phyloP scores from a whole-genome alignment of 92 coral and sea anemone species.

The Porites lobata region DNA sequence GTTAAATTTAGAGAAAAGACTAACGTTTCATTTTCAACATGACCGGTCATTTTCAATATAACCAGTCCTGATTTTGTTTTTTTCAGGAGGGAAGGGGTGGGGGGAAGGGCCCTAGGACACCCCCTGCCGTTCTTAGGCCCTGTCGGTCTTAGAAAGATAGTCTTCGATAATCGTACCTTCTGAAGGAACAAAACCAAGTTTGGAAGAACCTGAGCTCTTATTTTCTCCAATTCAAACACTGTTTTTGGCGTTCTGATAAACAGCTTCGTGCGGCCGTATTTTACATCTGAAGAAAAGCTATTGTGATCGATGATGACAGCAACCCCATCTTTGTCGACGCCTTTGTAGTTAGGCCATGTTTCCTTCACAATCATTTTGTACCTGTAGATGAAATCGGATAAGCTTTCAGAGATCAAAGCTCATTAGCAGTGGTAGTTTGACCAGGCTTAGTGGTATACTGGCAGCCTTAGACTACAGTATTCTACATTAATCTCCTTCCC shows the following conservation, averaged over 20 bases:
- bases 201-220: conserved; percentile 80
- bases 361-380: conserved; percentile 85
- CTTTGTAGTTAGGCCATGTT: conserved; percentile 94
- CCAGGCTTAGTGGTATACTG: too few relatives aligned
- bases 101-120: too few relatives aligned
- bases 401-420: not conserved
- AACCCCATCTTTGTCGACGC: conserved; percentile 85
- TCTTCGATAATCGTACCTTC: conserved; percentile 63
- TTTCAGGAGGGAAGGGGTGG: too few relatives aligned
- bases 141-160: too few relatives aligned
- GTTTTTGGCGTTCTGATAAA: conserved; percentile 97
- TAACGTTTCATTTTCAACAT: too few relatives aligned
- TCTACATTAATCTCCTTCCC: too few relatives aligned
- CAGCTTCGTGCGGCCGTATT: conserved; percentile 91
- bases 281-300: conserved; percentile 81
- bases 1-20: too few relatives aligned
- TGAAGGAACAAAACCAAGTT: conserved; percentile 84
- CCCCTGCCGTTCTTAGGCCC: too few relatives aligned
- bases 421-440: too few relatives aligned
- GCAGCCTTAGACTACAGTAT: too few relatives aligned
- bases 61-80: too few relatives aligned
- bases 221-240: conserved; percentile 84
- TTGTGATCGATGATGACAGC: conserved; percentile 59
- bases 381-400: conserved; percentile 28
- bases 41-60: too few relatives aligned